A percentile compares a stretch with the other conserved stretches of the same genome.
Evolutionary conservation across 2,113 vertebrate genomes (phyloP).

Genomic region (Pardalotus punctatus): DNA sequence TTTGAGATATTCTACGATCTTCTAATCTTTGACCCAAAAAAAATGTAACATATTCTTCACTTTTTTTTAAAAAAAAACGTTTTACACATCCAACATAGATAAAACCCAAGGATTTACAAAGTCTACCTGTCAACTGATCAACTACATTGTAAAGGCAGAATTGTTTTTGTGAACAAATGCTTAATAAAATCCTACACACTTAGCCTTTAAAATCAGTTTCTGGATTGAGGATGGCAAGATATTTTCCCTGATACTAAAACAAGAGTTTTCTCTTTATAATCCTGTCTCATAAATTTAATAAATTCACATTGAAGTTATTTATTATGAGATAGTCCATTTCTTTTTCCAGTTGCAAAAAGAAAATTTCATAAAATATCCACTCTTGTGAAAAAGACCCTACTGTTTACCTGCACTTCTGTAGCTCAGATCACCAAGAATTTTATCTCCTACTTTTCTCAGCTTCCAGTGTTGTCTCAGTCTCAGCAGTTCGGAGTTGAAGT

Average conservation of each 20-base stretch:
- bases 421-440: slow-evolving; percentile 97
- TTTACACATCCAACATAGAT: neutral
- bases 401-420: slow-evolving; percentile 92
- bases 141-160: neutral
- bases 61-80: neutral
- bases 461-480: slow-evolving; percentile 97
- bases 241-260: neutral
- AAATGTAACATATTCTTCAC: neutral
- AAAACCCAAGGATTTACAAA: neutral
- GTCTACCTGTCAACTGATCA: neutral
- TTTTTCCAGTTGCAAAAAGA: neutral
- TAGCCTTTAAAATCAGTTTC: neutral
- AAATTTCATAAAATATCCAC: neutral
- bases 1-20: neutral
- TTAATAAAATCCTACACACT: neutral
- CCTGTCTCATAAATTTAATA: neutral
- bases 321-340: neutral
- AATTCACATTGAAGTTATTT: neutral
- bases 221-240: neutral
- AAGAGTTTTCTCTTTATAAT: neutral
- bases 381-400: neutral
- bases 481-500: slow-evolving; percentile 95
- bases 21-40: neutral
- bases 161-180: neutral
- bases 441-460: slow-evolving; percentile 95